These are phyloP conservation scores for Gorsachius goisagi DNA, from an alignment of 2,113 vertebrate genomes.

Conservation along the genomic window DNA sequence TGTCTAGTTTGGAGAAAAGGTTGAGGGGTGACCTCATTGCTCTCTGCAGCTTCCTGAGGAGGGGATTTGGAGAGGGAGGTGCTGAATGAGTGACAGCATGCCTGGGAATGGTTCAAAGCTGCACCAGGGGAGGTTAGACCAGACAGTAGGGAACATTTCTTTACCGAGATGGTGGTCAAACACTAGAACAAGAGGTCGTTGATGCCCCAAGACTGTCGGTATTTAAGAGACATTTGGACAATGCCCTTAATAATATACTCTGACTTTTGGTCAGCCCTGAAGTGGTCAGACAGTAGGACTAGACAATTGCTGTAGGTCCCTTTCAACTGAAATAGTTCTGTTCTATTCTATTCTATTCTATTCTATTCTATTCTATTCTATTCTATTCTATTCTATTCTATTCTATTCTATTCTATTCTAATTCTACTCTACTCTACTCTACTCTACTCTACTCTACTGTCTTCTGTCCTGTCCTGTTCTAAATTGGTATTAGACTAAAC, in stretches of 20 bases:
- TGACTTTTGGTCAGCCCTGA: background rate
- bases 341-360: no score
- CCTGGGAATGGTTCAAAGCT: rapidly evolving
- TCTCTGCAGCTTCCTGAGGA: background rate
- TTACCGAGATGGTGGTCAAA: background rate
- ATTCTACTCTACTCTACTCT: no score
- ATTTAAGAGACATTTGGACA: background rate
- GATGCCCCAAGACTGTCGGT: rapidly evolving
- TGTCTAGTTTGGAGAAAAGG: background rate
- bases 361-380: no score
- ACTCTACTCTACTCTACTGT: no score
- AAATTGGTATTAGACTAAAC: no score
- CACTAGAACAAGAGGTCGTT: background rate
- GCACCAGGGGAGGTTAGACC: background rate
- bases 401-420: no score
- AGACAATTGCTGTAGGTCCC: background rate
- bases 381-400: no score
- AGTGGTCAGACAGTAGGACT: background rate
- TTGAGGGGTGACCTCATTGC: background rate
- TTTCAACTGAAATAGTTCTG: background rate
- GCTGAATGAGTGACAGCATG: no score
- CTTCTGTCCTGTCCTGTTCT: background rate
- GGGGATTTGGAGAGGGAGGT: background rate
- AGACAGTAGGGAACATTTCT: background rate
- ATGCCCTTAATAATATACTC: rapidly evolving